These are phyloP conservation scores for Phylloscopus whistleri DNA, from an alignment of 2,113 vertebrate genomes.

Conservation along the genomic window DNA sequence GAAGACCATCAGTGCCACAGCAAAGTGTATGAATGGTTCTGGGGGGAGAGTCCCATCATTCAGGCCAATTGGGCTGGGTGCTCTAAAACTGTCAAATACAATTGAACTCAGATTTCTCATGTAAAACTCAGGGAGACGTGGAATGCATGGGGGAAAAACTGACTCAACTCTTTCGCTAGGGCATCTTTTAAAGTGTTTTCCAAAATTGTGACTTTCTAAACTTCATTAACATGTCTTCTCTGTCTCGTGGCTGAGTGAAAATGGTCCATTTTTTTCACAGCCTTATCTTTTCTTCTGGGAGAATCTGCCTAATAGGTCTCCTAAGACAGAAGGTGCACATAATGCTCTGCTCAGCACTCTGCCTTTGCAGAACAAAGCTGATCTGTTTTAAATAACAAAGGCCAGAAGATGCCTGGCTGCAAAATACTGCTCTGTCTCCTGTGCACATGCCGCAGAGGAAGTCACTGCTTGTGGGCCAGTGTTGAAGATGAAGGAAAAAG, in stretches of 20 bases:
- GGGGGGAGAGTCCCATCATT: not conserved
- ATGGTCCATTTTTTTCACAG: not conserved
- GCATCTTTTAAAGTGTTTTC: not conserved
- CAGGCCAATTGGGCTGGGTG: not conserved
- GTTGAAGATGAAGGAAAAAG: not conserved
- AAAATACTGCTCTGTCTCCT: not conserved
- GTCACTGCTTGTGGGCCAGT: not conserved
- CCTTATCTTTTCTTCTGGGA: not conserved
- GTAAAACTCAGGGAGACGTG: not conserved
- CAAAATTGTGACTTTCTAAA: not conserved
- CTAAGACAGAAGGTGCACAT: not conserved
- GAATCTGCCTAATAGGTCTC: not conserved
- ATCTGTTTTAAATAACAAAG: not conserved
- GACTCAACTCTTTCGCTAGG: not conserved
- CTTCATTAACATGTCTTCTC: not conserved
- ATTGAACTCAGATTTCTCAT: not conserved
- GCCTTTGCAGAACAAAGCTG: not conserved
- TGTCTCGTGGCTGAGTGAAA: not conserved
- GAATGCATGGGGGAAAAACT: not conserved
- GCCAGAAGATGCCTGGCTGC: not conserved
- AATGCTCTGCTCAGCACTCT: not conserved
- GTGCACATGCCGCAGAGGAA: not conserved
- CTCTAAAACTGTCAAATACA: conserved; percentile 11
- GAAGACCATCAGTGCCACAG: not conserved
- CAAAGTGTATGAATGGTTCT: not conserved